Evolutionary conservation across 2,797 vertebrate genomes (phyloP).

Genomic region (Anguilla marmorata): DNA sequence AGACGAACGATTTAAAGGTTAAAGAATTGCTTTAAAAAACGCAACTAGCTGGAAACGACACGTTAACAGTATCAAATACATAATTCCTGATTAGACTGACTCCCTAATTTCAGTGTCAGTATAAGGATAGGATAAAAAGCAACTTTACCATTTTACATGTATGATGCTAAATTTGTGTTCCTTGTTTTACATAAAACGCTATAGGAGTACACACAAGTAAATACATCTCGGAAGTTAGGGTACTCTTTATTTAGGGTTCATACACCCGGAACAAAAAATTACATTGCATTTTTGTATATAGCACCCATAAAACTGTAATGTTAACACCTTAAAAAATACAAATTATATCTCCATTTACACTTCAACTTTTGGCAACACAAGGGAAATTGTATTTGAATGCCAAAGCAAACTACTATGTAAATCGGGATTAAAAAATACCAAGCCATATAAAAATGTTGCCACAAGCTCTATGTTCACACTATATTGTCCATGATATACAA

Average conservation of each 20-base stretch:
- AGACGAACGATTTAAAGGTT: not conserved
- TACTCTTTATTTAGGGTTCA: too few relatives aligned
- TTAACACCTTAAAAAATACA: not conserved
- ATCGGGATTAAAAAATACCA: not conserved
- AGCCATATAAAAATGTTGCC: not conserved
- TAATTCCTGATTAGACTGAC: not conserved
- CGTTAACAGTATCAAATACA: not conserved
- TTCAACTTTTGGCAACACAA: not conserved
- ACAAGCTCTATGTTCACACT: not conserved
- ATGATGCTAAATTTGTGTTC: not conserved
- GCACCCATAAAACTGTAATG: not conserved
- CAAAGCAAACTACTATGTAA: not conserved
- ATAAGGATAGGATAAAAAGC: not conserved
- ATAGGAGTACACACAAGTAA: not conserved
- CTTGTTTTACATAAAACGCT: not conserved
- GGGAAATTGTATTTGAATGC: not conserved
- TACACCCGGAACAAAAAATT: not conserved
- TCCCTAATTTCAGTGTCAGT: not conserved
- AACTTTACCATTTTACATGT: not conserved
- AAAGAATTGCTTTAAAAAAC: too few relatives aligned
- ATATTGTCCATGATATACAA: not conserved
- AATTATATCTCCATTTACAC: not conserved
- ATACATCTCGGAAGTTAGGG: not conserved
- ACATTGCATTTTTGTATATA: not conserved
- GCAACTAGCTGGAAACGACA: not conserved